Evolutionary conservation across 2,888 invertebrate species (phyloP), one percentile per base, ranked within the genome.

Genomic region (Tenthredo distinguenda): DNA sequence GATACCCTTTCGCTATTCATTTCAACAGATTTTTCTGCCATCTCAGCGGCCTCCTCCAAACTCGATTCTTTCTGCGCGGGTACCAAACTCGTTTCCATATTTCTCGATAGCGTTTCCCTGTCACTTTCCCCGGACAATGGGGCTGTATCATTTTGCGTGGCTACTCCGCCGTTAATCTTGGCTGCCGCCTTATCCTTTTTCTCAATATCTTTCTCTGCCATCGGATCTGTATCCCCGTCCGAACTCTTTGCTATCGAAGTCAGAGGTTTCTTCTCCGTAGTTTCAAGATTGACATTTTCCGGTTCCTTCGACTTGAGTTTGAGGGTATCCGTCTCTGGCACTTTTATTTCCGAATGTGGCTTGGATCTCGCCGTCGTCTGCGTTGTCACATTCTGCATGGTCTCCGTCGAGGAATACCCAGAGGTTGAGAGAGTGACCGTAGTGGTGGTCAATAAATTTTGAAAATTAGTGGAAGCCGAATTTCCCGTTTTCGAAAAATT

Each of bases 401-500:
- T 83, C 18, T 47, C 83, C 12, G 83, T 10, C n/a, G 9, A 50
- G 6, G 83, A 18, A 26, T 47, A 68, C 10, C 68, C 68, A 47
- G 47, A 68, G 18, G 83, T 83, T 5, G 68, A 40, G 6, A 50
- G 47, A 21, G 83, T 68, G 0, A 31, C 47, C 3, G 65, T 83
- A 40, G 83, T 68, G 21, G 83, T 68, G 12, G 83, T 83, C 3
- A 5, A 68, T 31, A 83, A 58, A 43, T 83, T 83, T 37, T 34
- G 83, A 47, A 83, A 83, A 65, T n/a, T 65, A 12, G 31, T 68
- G 31, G 26, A 10, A 31, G 71, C 50, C n/a, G 26, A 85, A 85
- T 62, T 87, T 34, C 88, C 89, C 18, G 88, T 88, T 82, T 90
- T 91, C 15, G 91, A 91, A 5, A 92, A 86, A 87, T 92, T 91